Conservation (phyloP, 1,140 invertebrate genomes). For the Pogonus chalceus region DNA sequence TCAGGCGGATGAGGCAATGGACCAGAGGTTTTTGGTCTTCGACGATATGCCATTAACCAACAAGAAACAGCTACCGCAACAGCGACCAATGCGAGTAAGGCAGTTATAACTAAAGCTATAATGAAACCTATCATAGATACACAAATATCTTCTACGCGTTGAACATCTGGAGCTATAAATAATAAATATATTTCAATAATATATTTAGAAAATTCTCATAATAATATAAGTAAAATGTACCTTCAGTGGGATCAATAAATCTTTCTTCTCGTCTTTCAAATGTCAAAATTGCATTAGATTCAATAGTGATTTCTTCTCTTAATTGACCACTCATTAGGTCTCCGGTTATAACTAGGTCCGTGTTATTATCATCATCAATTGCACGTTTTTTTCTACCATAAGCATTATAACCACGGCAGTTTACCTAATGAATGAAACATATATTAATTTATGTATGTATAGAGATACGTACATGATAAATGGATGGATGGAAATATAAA, state of each 20-base stretch:
- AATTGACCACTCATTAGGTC: constrained; percentile 67
- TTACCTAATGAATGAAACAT: constrained; percentile 50
- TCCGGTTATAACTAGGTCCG: constrained; percentile 45
- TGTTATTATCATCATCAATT: constrained; percentile 42
- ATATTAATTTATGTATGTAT: constrained; percentile 11
- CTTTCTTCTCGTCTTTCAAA: constrained; percentile 71
- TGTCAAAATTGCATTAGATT: constrained; percentile 84
- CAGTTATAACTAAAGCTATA: constrained; percentile 83
- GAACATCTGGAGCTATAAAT: constrained; percentile 51
- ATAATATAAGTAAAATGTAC: constrained; percentile 40
- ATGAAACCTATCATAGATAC: constrained; percentile 88
- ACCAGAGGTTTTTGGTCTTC: constrained; percentile 72
- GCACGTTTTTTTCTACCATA: constrained; percentile 72
- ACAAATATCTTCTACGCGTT: constrained; percentile 75
- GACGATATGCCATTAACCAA: constrained; percentile 87
- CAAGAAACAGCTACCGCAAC: constrained; percentile 89
- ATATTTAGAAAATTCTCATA: neutral
- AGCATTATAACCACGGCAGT: constrained; percentile 82
- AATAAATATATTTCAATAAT: constrained; percentile 13
- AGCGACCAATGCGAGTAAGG: constrained; percentile 80
- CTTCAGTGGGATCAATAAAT: constrained; percentile 55
- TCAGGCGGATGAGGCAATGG: constrained; percentile 88
- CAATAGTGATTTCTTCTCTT: constrained; percentile 84
- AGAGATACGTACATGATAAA: constrained; percentile 6
- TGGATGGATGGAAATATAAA: neutral